Conservation (phyloP, 2,888 invertebrate genomes). For the Cephus sareptanus region DNA sequence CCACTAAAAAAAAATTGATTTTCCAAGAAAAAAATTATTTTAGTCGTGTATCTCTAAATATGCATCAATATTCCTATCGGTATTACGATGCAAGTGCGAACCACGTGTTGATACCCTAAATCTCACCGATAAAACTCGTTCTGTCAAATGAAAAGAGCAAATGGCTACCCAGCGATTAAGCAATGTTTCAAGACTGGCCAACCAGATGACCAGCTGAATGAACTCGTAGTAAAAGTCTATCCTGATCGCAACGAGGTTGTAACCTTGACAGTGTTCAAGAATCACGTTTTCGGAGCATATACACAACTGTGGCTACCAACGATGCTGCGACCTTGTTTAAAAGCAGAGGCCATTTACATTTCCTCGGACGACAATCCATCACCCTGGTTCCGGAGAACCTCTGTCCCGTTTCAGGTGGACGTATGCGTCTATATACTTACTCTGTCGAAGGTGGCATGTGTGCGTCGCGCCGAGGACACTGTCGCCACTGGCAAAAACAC, state of each 20-base stretch:
- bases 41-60: background rate
- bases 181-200: background rate
- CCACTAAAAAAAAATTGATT: background rate
- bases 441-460: slow-evolving; percentile 25
- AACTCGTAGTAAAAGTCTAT: background rate
- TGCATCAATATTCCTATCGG: background rate
- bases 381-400: slow-evolving; percentile 37
- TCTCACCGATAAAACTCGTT: background rate
- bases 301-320: background rate
- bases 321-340: background rate
- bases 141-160: background rate
- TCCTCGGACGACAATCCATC: background rate
- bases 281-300: background rate
- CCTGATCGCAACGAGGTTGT: background rate
- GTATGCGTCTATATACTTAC: background rate
- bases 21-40: background rate
- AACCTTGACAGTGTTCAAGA: background rate
- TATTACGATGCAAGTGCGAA: background rate
- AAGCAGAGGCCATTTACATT: background rate
- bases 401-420: slow-evolving; percentile 25
- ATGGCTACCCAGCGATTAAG: background rate
- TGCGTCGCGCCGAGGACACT: slow-evolving; percentile 48
- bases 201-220: background rate
- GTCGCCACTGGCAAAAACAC: slow-evolving; percentile 61
- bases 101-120: background rate